Percentiles rank a stretch among this genome's conserved stretches.
phyloP scores from a whole-genome alignment of 2,888 invertebrate genomes.

The Invenusta paracnida region DNA sequence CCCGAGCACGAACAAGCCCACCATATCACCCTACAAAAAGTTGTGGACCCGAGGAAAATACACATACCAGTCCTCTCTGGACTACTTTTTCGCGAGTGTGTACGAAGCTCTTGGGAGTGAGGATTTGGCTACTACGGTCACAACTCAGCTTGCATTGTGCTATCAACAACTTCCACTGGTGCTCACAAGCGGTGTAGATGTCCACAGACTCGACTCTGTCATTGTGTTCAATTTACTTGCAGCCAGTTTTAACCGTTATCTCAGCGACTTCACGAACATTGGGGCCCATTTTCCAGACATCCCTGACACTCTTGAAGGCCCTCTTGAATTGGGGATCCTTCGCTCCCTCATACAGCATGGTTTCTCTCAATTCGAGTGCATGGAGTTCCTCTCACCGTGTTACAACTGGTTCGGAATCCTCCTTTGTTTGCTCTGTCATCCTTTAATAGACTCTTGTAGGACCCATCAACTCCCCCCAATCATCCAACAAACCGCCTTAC shows the following conservation, averaged over 20 bases:
- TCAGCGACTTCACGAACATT: slow-evolving; percentile 12
- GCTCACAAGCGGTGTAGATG: slow-evolving; percentile 35
- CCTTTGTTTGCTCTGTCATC: slow-evolving; percentile 41
- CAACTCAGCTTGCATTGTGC: not conserved
- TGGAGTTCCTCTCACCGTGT: slow-evolving; percentile 37
- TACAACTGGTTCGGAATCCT: slow-evolving; percentile 41
- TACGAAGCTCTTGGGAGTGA: slow-evolving; percentile 33
- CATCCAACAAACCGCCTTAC: slow-evolving; percentile 31
- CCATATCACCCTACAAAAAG: slow-evolving; percentile 31
- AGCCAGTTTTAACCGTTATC: slow-evolving; percentile 15
- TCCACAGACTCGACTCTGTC: slow-evolving; percentile 35
- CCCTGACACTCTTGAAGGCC: slow-evolving; percentile 23
- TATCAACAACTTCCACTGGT: slow-evolving; percentile 32
- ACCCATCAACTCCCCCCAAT: slow-evolving; percentile 19
- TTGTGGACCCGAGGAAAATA: slow-evolving; percentile 37
- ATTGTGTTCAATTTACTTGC: slow-evolving; percentile 39
- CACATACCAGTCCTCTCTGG: slow-evolving; percentile 34
- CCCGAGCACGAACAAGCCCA: not conserved
- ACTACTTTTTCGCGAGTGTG: slow-evolving; percentile 36
- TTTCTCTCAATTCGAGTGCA: slow-evolving; percentile 38
- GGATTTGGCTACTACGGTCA: not conserved
- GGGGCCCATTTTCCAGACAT: slow-evolving; percentile 31
- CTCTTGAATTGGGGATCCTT: not conserved
- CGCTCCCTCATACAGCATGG: slow-evolving; percentile 27
- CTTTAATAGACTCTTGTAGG: not conserved